A percentile compares a stretch with the other conserved stretches of the same genome.
Conservation (phyloP, 1,140 invertebrate genomes). For the Drosophila truncata region DNA sequence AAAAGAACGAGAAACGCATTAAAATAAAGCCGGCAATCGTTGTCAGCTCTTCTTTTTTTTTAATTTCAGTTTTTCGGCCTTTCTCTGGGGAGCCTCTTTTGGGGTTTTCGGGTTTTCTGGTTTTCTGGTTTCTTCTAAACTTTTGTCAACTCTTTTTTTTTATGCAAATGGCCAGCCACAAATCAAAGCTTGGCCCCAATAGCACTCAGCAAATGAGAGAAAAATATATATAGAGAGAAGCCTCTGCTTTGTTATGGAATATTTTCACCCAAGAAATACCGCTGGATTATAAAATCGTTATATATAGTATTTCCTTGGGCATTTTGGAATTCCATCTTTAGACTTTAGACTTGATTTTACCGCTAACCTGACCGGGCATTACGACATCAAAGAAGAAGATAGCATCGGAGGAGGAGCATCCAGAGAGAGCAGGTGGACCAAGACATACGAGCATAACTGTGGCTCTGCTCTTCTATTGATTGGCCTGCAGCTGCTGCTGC, state of each 20-base stretch:
- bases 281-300: slow-evolving; percentile 43
- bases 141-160: slow-evolving; percentile 46
- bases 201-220: neutral
- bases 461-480: slow-evolving; percentile 46
- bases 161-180: slow-evolving; percentile 51
- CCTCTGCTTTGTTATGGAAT: slow-evolving; percentile 38
- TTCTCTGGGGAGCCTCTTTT: slow-evolving; percentile 16
- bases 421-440: slow-evolving; percentile 20
- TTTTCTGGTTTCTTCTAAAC: neutral
- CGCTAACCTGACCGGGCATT: slow-evolving; percentile 40
- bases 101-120: neutral
- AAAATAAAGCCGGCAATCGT: slow-evolving; percentile 25
- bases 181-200: slow-evolving; percentile 55
- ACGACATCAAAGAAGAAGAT: slow-evolving; percentile 40
- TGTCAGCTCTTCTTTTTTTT: slow-evolving; percentile 35
- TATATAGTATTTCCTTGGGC: slow-evolving; percentile 7
- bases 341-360: no score
- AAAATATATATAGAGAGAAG: neutral
- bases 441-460: slow-evolving; percentile 23
- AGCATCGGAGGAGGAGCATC: neutral
- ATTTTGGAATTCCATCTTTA: slow-evolving; percentile 36
- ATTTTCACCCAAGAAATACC: slow-evolving; percentile 45
- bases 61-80: slow-evolving; percentile 22
- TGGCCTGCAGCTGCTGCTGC: slow-evolving; percentile 42
- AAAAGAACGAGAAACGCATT: slow-evolving; percentile 23